Evolutionary conservation across 2,888 invertebrate genomes (phyloP), one percentile per base, ranked within the genome.

Genomic region (Stictocephala bisonia): DNA sequence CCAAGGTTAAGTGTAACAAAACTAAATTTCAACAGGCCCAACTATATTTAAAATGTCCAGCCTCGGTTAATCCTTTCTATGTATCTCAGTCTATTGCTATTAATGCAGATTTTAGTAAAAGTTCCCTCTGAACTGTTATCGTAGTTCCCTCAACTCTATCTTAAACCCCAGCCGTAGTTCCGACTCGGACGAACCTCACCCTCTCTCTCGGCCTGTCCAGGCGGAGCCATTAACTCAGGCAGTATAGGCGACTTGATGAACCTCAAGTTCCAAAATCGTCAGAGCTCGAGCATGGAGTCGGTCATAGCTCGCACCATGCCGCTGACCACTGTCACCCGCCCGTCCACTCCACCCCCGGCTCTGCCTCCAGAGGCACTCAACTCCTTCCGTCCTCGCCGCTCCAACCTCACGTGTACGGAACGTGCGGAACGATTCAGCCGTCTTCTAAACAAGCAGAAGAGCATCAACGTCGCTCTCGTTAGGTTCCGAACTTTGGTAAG

Each of bases 171-270:
- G n/a, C n/a, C n/a, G n/a, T n/a, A n/a, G n/a, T n/a, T n/a, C n/a
- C n/a, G n/a, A n/a, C n/a, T n/a, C n/a, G n/a, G n/a, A n/a, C n/a
- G n/a, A n/a, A n/a, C n/a, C n/a, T n/a, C n/a, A n/a, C n/a, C n/a
- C n/a, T n/a, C n/a, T n/a, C n/a, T n/a, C n/a, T n/a, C n/a, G n/a
- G n/a, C n/a, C 56, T 60, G 60, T 60, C 35, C 48, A 68, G 68
- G 68, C 20, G 22, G 24, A 11, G 81, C 78, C 53, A 80, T 82
- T 18, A 81, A 82, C 0, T 80, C 83, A 0, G 90, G 90, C 18
- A 91, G 91, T 79, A 91, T 93, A 56, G 93, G 93, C 1, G 93
- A 93, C 82, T 84, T 93, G 79, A 93, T 93, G 93, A 93, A 93
- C 83, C 83, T 88, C 80, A 89, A 89, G 80, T 89, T 89, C 81